Evolutionary conservation across 2,797 vertebrate species (phyloP).

Genomic region (Oreonectes daqikongensis): DNA sequence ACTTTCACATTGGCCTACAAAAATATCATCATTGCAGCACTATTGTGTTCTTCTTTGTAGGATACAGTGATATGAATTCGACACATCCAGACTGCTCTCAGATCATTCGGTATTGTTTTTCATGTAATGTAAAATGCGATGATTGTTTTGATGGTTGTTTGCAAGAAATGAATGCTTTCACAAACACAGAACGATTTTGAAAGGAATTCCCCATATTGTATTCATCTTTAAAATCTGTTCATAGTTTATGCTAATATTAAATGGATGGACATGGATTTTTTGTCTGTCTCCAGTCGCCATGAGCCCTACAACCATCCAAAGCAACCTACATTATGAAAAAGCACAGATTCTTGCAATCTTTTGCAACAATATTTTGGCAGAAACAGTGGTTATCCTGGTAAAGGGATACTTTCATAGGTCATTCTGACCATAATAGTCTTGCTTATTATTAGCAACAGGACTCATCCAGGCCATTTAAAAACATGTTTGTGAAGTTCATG

Average conservation of each 20-base stretch:
- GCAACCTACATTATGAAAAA: background rate
- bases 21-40: too few species aligned
- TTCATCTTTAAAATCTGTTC: background rate
- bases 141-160: too few species aligned
- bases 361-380: background rate
- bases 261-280: background rate
- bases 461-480: background rate
- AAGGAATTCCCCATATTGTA: background rate
- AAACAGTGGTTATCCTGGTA: background rate
- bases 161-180: background rate
- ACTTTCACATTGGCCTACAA: too few species aligned
- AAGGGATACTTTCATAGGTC: background rate
- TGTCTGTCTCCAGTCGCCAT: background rate
- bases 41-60: too few species aligned
- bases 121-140: too few species aligned
- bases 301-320: background rate
- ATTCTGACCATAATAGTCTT: background rate
- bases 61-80: too few species aligned
- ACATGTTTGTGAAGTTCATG: background rate
- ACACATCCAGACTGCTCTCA: too few species aligned
- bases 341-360: background rate
- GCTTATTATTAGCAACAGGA: background rate
- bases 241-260: background rate
- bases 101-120: too few species aligned
- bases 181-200: background rate